A percentile compares a stretch with the other conserved stretches of the same genome.
Conservation (phyloP, 2,888 invertebrate genomes). For the Cremastobaeus sp. region DNA sequence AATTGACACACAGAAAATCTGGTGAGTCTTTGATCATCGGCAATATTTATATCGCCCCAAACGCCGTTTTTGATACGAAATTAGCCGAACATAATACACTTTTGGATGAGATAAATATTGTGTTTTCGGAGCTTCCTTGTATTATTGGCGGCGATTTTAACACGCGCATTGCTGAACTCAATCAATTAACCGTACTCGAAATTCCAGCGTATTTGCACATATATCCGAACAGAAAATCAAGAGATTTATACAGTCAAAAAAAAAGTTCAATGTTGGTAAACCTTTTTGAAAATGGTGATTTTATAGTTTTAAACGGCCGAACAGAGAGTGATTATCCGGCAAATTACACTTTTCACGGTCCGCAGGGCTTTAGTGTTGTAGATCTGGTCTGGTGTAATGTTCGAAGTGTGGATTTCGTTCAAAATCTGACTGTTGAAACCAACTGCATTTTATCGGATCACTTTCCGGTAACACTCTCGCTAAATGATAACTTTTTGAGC, state of each 20-base stretch:
- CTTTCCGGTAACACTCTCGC: slow-evolving; percentile 8
- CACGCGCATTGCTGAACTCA: background rate
- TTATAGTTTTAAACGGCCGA: slow-evolving; percentile 13
- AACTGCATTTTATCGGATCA: background rate
- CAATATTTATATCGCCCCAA: slow-evolving; percentile 4
- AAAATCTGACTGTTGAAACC: background rate
- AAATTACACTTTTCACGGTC: slow-evolving; percentile 1
- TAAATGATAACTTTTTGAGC: too few species aligned
- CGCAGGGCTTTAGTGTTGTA: background rate
- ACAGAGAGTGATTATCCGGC: slow-evolving; percentile 7
- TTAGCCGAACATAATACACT: too few species aligned
- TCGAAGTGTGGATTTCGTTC: background rate
- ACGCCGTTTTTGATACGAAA: background rate
- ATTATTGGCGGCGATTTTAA: slow-evolving; percentile 11
- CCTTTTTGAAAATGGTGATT: slow-evolving; percentile 8
- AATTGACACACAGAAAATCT: background rate
- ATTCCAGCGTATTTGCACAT: background rate
- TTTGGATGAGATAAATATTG: background rate
- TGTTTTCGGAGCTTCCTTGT: background rate
- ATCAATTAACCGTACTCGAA: background rate
- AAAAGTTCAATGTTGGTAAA: background rate
- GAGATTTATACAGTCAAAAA: background rate
- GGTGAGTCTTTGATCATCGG: background rate
- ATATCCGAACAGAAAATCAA: background rate
- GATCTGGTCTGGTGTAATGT: slow-evolving; percentile 11